Base-by-base conservation (phyloP, 2,888 invertebrate genomes). In the Cheilosia grossa region DNA sequence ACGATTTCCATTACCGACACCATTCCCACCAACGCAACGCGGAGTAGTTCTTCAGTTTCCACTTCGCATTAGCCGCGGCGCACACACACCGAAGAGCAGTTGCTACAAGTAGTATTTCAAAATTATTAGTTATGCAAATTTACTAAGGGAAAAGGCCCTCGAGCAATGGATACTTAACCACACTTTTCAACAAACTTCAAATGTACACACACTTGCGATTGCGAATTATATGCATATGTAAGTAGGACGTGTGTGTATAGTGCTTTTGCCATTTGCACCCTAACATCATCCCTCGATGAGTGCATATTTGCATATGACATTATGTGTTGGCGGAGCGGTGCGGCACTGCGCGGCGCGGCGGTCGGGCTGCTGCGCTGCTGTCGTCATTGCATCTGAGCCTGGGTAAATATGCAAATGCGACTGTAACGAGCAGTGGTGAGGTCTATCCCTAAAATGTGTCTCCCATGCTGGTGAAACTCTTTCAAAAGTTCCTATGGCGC, bases 121-220 rank as follows among this genome's bases (percentile, higher is more conserved):
- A 85, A 85, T 85, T 85, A 85, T 85, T 85, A 85, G 85, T 81
- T 81, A 85, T 85, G 85, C 51, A 85, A 85, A 85, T 81, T 81
- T 81, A 81, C 81, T 72, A 85, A 81, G 33, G 64, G 83, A 67
- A 81, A 75, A 85, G 72, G 75, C 81, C 83, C 83, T 75, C 75
- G 56, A 85, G 85, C 81, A 85, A 75, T 75, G 85, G 85, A 85
- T 85, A 77, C 85, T 81, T 85, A 85, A 85, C 81, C 81, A 81
- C 85, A 85, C 81, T 85, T 85, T 85, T 85, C 81, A 85, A 81
- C 81, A 85, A 85, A 85, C 75, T 85, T 85, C 49, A 81, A 81
- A 75, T 75, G 75, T 85, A 81, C 66, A 85, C 81, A 80, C 64
- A 69, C 80, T 74, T 67, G 66, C 44, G 78, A 82, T 66, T 47